phyloP scores from a whole-genome alignment of 2,113 vertebrate genomes.

The Cariama cristata region DNA sequence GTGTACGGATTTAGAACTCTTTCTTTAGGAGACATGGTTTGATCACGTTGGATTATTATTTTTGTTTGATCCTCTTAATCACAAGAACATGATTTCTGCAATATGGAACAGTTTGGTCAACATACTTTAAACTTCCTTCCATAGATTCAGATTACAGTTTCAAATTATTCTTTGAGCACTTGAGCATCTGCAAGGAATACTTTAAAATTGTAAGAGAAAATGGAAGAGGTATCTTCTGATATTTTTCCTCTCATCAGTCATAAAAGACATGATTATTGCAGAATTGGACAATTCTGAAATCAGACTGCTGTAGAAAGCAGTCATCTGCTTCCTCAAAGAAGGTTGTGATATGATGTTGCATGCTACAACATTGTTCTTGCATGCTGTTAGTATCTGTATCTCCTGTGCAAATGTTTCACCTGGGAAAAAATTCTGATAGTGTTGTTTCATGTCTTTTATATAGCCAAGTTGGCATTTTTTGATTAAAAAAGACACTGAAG shows the following conservation, averaged over 20 bases:
- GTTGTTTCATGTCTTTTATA: background rate
- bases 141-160: background rate
- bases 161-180: background rate
- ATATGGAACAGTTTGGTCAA: background rate
- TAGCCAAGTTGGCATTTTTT: background rate
- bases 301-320: background rate
- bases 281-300: background rate
- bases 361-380: background rate
- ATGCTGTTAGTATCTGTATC: background rate
- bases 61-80: conserved; percentile 7
- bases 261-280: background rate
- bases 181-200: conserved; percentile 6
- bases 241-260: background rate
- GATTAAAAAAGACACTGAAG: background rate
- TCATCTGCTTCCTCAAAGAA: background rate
- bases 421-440: background rate
- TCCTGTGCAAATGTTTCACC: background rate
- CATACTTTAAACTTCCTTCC: background rate
- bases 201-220: background rate
- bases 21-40: background rate
- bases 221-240: background rate
- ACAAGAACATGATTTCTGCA: background rate
- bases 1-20: background rate
- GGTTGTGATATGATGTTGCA: background rate
- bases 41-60: background rate